Conservation (phyloP, 2,113 vertebrate genomes). For the Hassar affinis region DNA sequence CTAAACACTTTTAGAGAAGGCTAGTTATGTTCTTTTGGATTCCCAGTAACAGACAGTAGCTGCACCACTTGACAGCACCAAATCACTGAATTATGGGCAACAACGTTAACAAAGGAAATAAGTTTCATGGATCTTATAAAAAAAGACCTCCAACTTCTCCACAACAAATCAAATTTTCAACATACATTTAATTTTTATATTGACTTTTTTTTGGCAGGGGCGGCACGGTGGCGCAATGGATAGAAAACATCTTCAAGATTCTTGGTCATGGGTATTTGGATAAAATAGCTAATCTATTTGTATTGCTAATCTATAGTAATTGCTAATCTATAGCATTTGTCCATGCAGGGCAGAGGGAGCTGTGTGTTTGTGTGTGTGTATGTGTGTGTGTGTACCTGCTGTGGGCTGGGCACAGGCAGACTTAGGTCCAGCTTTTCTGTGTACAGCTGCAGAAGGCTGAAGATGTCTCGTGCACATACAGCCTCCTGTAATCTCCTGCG, state of each 20-base stretch:
- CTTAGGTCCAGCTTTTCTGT: conserved; percentile 67
- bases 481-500: conserved; percentile 60
- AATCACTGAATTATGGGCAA: neutral
- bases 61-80: neutral
- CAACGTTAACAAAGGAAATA: neutral
- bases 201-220: neutral
- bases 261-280: too few species aligned
- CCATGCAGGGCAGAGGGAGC: neutral
- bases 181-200: neutral
- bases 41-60: neutral
- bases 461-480: conserved; percentile 62
- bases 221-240: too few species aligned
- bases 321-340: too few species aligned
- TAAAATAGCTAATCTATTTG: too few species aligned
- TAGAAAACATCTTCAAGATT: neutral
- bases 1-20: neutral
- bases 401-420: conserved; percentile 59
- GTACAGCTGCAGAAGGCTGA: conserved; percentile 69
- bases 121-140: neutral
- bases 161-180: neutral
- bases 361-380: conserved; percentile 3
- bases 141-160: neutral
- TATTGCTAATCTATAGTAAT: too few species aligned
- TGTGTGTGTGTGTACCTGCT: conserved; percentile 61
- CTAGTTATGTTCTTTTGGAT: neutral